phyloP scores from a whole-genome alignment of 1,140 invertebrate species.

The Papilio dardanus region DNA sequence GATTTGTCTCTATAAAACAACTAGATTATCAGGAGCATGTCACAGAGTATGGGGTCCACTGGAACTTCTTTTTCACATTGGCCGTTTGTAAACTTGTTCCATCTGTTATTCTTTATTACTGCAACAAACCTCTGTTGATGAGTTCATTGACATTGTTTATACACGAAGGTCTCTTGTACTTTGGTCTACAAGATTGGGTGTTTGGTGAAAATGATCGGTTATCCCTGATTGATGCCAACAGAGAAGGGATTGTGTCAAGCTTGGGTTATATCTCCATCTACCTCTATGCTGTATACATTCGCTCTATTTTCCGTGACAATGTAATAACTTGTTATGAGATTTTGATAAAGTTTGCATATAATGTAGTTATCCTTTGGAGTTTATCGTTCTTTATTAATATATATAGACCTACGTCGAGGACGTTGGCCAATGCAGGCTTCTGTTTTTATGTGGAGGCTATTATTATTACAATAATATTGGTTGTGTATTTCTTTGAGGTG shows the following conservation, averaged over 20 bases:
- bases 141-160: conserved; percentile 83
- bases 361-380: conserved; percentile 77
- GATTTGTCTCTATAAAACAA: conserved; percentile 85
- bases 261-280: conserved; percentile 94
- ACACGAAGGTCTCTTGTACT: conserved; percentile 88
- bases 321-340: conserved; percentile 55
- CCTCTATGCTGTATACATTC: conserved; percentile 88
- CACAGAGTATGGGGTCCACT: conserved; percentile 96
- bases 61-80: conserved; percentile 98
- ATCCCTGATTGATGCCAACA: conserved; percentile 90
- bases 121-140: conserved; percentile 76
- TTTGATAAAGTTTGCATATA: conserved; percentile 64
- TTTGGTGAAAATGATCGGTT: conserved; percentile 83
- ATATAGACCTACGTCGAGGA: conserved; percentile 84
- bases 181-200: conserved; percentile 88
- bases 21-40: conserved; percentile 93
- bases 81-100: conserved; percentile 91
- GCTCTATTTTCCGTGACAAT: conserved; percentile 83
- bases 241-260: conserved; percentile 93
- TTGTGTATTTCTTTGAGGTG: conserved; percentile 83
- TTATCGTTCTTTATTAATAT: conserved; percentile 77
- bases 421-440: conserved; percentile 90
- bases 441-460: conserved; percentile 88
- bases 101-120: conserved; percentile 82
- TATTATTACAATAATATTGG: conserved; percentile 79